Evolutionary conservation across 2,797 vertebrate genomes (phyloP), one percentile per base, ranked within the genome.

Genomic region (Caiman crocodilus): DNA sequence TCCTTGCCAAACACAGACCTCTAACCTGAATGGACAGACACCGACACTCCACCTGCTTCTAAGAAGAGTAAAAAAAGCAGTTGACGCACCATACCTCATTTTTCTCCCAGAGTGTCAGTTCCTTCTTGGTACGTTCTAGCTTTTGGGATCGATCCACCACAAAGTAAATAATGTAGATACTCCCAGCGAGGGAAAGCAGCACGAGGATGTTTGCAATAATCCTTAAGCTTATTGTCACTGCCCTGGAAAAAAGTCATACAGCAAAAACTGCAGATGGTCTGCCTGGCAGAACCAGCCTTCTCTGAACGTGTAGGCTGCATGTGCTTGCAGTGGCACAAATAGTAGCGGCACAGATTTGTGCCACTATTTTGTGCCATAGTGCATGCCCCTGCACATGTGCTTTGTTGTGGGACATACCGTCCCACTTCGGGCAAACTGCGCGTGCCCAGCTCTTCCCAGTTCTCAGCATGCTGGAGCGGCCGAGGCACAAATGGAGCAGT

Each of bases 161-260:
- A 88, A 99, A 99, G 95, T 99, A 99, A 97, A 99, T 99, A 96
- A 99, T 99, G 94, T 99, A 99, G 96, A 99, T 99, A 96, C 99
- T 99, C 28, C 99, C 99, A 1, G 99, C 99, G 55, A 99, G 98
- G 0, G 99, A 99, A 18, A 99, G 98, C 18, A 99, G 98, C 69
- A 99, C 99, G 57, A 99, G 98, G 91, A 99, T 98, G 93, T 99
- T 99, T 90, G 99, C 99, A 23, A 99, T 96, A 90, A 99, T 98
- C 81, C 99, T 97, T 86, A 99, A 98, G 87, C 98, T 99, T 97
- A 99, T 98, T 64, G 99, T 98, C 83, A 99, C 99, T 0, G 98
- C 99, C 90, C 99, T 99, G 90, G 10, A 32, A 87, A 82, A 9
- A 58, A 74, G 73, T 90, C 14, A 69, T 25, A 42, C 1, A 88